phyloP scores from a whole-genome alignment of 2,888 invertebrate genomes.

The Ypsolopha scabrella region DNA sequence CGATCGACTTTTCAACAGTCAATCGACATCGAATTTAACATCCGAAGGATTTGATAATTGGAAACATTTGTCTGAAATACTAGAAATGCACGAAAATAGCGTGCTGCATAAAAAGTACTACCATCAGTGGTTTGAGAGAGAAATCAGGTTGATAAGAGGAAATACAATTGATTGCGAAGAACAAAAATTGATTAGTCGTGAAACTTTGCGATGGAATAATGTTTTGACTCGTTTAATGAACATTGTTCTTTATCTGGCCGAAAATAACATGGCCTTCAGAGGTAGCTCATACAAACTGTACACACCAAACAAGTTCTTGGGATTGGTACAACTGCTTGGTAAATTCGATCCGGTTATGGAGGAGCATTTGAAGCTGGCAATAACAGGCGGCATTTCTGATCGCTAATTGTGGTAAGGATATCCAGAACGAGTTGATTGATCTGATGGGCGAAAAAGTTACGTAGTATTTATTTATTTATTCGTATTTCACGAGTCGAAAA shows the following conservation, averaged over 20 bases:
- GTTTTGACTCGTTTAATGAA: constrained; percentile 21
- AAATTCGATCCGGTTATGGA: constrained; percentile 27
- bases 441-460: constrained; percentile 20
- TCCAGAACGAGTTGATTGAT: constrained; percentile 26
- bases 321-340: constrained; percentile 23
- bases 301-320: constrained; percentile 24
- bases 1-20: constrained; percentile 13
- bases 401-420: constrained; percentile 17
- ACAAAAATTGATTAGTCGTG: constrained; percentile 14
- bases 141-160: constrained; percentile 13
- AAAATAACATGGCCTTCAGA: constrained; percentile 23
- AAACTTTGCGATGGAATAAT: constrained; percentile 20
- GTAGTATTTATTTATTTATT: no score
- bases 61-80: constrained; percentile 12
- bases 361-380: constrained; percentile 21
- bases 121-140: constrained; percentile 10
- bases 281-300: constrained; percentile 22
- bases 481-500: constrained; percentile 12
- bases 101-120: constrained; percentile 8
- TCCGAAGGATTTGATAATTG: constrained; percentile 12
- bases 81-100: constrained; percentile 12
- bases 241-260: constrained; percentile 21
- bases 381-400: constrained; percentile 12
- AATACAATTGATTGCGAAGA: constrained; percentile 11
- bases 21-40: constrained; percentile 13